These are phyloP conservation scores for Corvus cornix DNA, from an alignment of 2,113 vertebrate species.

Conservation along the genomic window DNA sequence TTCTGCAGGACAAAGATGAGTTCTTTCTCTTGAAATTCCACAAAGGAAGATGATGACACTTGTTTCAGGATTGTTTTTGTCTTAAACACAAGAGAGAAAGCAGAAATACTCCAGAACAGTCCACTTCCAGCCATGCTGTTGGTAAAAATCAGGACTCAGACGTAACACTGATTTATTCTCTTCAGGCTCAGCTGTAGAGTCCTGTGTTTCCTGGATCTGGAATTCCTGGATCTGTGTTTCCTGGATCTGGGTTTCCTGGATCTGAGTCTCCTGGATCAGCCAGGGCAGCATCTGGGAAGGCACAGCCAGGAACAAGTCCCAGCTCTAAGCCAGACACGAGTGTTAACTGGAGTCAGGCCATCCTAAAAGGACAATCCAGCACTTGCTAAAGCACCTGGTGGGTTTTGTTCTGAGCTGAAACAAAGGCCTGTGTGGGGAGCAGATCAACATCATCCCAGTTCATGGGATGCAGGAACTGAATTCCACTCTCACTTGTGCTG, in stretches of 20 bases:
- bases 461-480: background rate
- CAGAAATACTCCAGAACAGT: background rate
- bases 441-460: background rate
- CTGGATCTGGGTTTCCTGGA: background rate
- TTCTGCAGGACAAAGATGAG: background rate
- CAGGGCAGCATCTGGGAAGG: background rate
- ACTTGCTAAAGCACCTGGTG: background rate
- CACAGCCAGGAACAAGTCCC: background rate
- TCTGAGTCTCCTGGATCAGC: background rate
- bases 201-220: background rate
- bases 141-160: background rate
- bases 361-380: background rate
- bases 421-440: background rate
- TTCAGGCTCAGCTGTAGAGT: background rate
- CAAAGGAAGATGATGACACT: background rate
- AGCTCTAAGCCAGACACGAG: background rate
- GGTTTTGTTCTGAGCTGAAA: background rate
- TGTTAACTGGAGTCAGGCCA: background rate
- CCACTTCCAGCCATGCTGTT: background rate
- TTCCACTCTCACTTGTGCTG: background rate
- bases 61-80: background rate
- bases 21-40: background rate
- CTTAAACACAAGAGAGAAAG: background rate
- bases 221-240: background rate
- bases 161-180: background rate